Base-by-base conservation (phyloP, 2,888 invertebrate species). In the Leptinotarsa rubiginosa region DNA sequence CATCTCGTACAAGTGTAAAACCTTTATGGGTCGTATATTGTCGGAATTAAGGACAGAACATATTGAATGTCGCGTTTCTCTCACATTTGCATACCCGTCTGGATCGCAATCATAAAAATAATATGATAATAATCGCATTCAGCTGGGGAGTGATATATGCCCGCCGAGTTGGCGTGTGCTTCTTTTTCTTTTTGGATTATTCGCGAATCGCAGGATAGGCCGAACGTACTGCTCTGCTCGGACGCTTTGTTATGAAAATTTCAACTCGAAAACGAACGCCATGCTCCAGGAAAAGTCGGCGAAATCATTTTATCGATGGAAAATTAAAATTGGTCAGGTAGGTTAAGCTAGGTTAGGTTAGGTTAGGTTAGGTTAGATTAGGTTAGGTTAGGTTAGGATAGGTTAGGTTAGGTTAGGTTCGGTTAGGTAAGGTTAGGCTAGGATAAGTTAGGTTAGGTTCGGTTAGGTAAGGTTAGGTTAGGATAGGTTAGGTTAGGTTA, bases 31-130 rank as follows among this genome's bases (percentile, higher is more conserved):
- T 79, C 82, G 82, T 84, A 84, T 84, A 81, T 84, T 83, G 83
- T 82, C 82, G 80, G 83, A 84, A 84, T 84, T 84, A 84, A 84
- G 83, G 81, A 84, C 82, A 81, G 81, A 84, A 83, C 82, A 81
- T 83, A 83, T 83, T 82, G 84, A 81, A 84, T 83, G 84, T 84
- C 83, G 69, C 82, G 80, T 82, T 81, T 80, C 78, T 76, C 81
- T 83, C 83, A 80, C 83, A 84, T 84, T 84, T 84, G 83, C 84
- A 84, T 84, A 84, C 83, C 76, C 81, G 84, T 81, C 81, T 82
- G 80, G 78, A 81, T 80, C 81, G 83, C 82, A 82, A 83, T 83
- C 83, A 83, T 84, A 84, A 84, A 84, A 84, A 84, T 84, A 83
- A 83, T 83, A 84, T 80, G 82, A 83, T 84, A 84, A 84, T 84